Evolutionary conservation across 2,888 invertebrate genomes (phyloP).

Genomic region (Nudaria mundana): DNA sequence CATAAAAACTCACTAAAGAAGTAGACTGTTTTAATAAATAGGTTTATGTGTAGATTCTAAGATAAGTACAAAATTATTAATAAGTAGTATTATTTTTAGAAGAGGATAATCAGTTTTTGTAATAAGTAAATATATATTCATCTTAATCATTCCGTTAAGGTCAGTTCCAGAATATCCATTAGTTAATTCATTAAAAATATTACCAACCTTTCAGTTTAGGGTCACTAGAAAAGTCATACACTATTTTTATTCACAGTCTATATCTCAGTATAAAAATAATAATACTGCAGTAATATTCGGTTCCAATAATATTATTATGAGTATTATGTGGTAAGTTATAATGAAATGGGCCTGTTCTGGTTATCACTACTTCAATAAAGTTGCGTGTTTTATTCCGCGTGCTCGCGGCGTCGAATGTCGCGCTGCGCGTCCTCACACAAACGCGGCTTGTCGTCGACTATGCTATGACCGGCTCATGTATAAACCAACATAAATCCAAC

Average conservation of each 20-base stretch:
- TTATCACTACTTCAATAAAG: conserved; percentile 32
- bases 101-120: no score
- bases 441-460: conserved; percentile 64
- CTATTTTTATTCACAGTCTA: conserved; percentile 50
- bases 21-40: no score
- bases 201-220: conserved; percentile 54
- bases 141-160: no score
- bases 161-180: no score
- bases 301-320: conserved; percentile 8
- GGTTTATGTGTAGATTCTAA: no score
- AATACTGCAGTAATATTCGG: conserved; percentile 2
- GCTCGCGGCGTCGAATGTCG: conserved; percentile 39
- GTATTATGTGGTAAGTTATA: conserved; percentile 20
- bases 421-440: conserved; percentile 54
- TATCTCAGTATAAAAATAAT: no score
- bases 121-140: no score
- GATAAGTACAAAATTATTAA: no score
- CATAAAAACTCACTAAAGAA: no score
- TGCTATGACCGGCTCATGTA: conserved; percentile 50
- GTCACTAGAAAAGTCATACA: conserved; percentile 57
- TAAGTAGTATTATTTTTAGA: no score
- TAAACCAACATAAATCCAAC: conserved; percentile 44
- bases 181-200: conserved; percentile 41
- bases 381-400: conserved; percentile 49
- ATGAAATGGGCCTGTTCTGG: conserved; percentile 19